A percentile compares a stretch with the other conserved stretches of the same genome.
Evolutionary conservation across 2,888 invertebrate species (phyloP).

Genomic region (Anagyrus pseudococci): DNA sequence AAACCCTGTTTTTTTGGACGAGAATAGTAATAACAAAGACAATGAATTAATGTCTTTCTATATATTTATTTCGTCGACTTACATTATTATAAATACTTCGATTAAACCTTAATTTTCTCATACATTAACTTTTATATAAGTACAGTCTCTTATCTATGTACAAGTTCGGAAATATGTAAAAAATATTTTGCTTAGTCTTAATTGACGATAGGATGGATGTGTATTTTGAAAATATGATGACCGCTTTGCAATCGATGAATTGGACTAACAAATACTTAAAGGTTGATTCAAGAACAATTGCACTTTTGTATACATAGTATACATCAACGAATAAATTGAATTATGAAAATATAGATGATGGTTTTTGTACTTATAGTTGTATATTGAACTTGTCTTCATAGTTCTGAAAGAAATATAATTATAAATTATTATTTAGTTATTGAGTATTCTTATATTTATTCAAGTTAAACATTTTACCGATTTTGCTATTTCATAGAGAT

Average conservation of each 20-base stretch:
- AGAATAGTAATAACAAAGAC: too few species aligned
- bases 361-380: constrained; percentile 7
- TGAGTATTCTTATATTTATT: background rate
- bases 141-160: background rate
- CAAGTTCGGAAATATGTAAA: background rate
- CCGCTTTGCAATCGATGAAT: background rate
- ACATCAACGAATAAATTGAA: constrained; percentile 9
- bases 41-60: background rate
- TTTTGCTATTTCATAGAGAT: constrained; percentile 56
- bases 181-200: background rate
- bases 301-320: constrained; percentile 20
- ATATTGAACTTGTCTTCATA: constrained; percentile 1
- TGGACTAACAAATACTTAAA: background rate
- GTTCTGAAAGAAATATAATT: constrained; percentile 17
- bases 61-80: background rate
- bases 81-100: background rate
- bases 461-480: constrained; percentile 42
- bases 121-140: background rate
- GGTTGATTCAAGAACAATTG: background rate
- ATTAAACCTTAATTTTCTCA: background rate
- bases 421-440: background rate
- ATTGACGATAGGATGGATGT: background rate
- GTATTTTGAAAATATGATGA: background rate
- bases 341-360: background rate
- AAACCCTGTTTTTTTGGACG: too few species aligned